phyloP scores from a whole-genome alignment of 2,888 invertebrate genomes.

The Ephialtes manifestator region DNA sequence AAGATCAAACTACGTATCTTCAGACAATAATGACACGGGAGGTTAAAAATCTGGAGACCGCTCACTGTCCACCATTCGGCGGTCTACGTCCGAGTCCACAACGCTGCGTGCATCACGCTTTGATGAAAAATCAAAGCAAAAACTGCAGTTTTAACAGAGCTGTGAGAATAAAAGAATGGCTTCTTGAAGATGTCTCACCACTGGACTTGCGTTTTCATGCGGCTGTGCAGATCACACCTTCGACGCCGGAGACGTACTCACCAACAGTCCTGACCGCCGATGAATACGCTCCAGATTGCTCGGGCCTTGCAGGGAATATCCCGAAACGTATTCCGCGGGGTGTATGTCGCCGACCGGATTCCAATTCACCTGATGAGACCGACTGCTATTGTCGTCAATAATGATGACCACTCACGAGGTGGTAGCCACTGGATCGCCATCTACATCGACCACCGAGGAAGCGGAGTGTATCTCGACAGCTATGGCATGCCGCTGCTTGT shows the following conservation, averaged over 20 bases:
- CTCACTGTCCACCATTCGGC: not conserved
- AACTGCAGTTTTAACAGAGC: not conserved
- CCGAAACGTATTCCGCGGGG: not conserved
- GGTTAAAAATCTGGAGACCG: not conserved
- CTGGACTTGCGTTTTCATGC: not conserved
- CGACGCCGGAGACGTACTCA: no score
- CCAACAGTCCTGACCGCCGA: no score
- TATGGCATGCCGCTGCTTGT: no score
- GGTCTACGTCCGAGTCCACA: not conserved
- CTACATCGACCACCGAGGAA: not conserved
- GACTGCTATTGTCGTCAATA: not conserved
- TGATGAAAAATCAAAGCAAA: not conserved
- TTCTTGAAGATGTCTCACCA: not conserved
- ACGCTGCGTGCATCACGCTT: not conserved
- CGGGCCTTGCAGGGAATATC: not conserved
- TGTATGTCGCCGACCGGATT: not conserved
- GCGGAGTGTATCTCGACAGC: no score
- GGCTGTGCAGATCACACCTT: no score
- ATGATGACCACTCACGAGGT: not conserved
- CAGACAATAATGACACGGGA: not conserved
- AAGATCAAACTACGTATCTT: not conserved
- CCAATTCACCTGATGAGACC: slow-evolving; percentile 10
- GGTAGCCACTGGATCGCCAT: no score
- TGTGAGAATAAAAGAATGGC: not conserved
- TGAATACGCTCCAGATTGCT: not conserved